Conservation (phyloP, 1,140 invertebrate species). For the Drosophila athabasca region DNA sequence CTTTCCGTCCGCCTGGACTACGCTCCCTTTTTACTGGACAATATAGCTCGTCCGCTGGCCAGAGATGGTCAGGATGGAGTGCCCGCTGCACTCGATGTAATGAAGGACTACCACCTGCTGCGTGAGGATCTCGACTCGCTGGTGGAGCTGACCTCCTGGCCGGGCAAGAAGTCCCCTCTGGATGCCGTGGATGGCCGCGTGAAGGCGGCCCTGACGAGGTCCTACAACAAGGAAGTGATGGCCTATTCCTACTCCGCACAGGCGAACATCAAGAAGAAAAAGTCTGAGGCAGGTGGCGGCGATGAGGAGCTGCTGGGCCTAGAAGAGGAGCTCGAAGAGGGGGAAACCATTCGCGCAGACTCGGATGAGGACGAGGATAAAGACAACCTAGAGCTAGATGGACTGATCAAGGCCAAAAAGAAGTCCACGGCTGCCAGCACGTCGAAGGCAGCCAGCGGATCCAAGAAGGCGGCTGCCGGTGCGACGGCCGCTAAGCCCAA, state of each 20-base stretch:
- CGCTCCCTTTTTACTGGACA: constrained; percentile 88
- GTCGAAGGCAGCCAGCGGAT: constrained; percentile 39
- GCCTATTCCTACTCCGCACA: constrained; percentile 89
- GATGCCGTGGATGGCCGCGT: constrained; percentile 92
- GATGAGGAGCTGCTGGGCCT: constrained; percentile 63
- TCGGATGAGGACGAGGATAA: constrained; percentile 85
- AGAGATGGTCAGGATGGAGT: constrained; percentile 89
- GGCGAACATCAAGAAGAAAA: constrained; percentile 86
- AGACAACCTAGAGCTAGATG: constrained; percentile 88
- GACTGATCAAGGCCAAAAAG: constrained; percentile 88
- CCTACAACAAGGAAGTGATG: constrained; percentile 93
- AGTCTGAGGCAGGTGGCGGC: constrained; percentile 75
- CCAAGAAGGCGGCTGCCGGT: constrained; percentile 47
- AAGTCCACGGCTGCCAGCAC: constrained; percentile 46
- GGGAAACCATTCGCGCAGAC: constrained; percentile 77
- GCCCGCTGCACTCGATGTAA: constrained; percentile 88
- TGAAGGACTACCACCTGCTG: constrained; percentile 93
- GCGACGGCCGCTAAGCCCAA: constrained; percentile 43
- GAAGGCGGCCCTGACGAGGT: constrained; percentile 96
- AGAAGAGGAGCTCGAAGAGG: constrained; percentile 74
- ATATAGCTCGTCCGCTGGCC: constrained; percentile 90
- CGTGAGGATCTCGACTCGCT: constrained; percentile 96
- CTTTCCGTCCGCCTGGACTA: constrained; percentile 93
- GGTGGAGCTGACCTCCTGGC: constrained; percentile 93
- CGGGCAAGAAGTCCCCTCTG: constrained; percentile 90